Conservation (phyloP, 2,113 vertebrate species). For the Salvelinus sp. region DNA sequence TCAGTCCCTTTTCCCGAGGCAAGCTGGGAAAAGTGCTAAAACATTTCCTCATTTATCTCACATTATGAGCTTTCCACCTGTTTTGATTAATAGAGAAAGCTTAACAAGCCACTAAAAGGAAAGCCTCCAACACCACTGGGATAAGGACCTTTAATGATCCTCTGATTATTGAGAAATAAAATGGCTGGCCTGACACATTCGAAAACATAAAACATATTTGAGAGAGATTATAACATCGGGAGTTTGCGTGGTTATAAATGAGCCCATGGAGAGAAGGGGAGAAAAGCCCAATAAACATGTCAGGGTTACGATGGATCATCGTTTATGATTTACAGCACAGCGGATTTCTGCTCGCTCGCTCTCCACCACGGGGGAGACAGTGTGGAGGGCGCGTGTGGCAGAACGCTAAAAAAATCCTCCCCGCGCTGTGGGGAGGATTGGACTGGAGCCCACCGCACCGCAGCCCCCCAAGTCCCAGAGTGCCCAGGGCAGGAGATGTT, state of each 20-base stretch:
- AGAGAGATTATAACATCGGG: conserved; percentile 42
- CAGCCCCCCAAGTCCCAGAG: background rate
- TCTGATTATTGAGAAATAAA: background rate
- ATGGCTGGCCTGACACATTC: conserved; percentile 12
- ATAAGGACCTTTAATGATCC: background rate
- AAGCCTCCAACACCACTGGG: background rate
- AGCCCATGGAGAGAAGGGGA: conserved; percentile 49
- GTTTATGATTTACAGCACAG: conserved; percentile 66
- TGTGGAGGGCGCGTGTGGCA: conserved; percentile 52
- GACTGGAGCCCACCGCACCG: conserved; percentile 6
- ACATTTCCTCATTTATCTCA: conserved; percentile 17
- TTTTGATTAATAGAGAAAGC: conserved; percentile 2
- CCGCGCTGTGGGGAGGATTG: conserved; percentile 49
- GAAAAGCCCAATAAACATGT: conserved; percentile 68
- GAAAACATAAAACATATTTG: conserved; percentile 13
- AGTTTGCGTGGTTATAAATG: conserved; percentile 56
- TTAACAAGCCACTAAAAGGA: background rate
- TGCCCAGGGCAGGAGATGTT: conserved; percentile 10
- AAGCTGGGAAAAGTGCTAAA: background rate
- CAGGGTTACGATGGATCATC: conserved; percentile 61
- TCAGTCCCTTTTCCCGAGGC: background rate
- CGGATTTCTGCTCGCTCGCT: conserved; percentile 59
- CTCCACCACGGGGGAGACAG: conserved; percentile 35
- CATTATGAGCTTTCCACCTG: conserved; percentile 12
- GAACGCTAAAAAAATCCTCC: conserved; percentile 27